Evolutionary conservation across 1,140 invertebrate genomes (phyloP).

Genomic region (Trachymyrmex septentrionalis): DNA sequence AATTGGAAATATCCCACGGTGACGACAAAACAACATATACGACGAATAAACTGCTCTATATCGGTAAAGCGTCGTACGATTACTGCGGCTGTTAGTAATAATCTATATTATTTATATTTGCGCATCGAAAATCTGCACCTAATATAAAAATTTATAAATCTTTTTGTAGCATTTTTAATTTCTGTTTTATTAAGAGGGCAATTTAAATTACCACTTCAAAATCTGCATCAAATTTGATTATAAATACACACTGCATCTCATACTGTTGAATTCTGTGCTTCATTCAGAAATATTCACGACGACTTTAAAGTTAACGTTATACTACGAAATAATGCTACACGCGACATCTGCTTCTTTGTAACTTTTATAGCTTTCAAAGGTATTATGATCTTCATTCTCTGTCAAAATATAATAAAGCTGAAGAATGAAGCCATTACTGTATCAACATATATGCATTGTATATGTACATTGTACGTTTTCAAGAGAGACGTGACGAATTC

Average conservation of each 20-base stretch:
- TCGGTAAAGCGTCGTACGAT: slow-evolving; percentile 67
- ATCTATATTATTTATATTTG: slow-evolving; percentile 50
- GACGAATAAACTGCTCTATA: slow-evolving; percentile 79
- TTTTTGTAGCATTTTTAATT: background rate
- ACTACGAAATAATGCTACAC: background rate
- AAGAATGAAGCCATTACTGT: slow-evolving; percentile 31
- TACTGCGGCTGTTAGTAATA: slow-evolving; percentile 40
- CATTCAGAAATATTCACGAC: background rate
- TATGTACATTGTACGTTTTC: background rate
- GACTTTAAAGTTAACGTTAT: slow-evolving; percentile 1
- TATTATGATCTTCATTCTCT: slow-evolving; percentile 22
- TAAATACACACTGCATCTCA: background rate
- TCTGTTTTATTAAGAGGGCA: background rate
- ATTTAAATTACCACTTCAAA: background rate
- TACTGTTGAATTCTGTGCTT: background rate
- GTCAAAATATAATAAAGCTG: slow-evolving; percentile 60
- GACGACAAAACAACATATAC: slow-evolving; percentile 83
- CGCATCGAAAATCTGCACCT: background rate
- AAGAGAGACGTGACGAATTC: slow-evolving; percentile 33
- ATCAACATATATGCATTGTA: background rate
- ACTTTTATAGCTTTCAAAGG: slow-evolving; percentile 20
- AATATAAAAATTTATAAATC: background rate
- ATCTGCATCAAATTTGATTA: background rate
- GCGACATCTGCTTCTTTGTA: slow-evolving; percentile 22
- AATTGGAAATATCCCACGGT: slow-evolving; percentile 83